Evolutionary conservation across 1,140 invertebrate species (phyloP).

Genomic region (Drosophila asahinai): DNA sequence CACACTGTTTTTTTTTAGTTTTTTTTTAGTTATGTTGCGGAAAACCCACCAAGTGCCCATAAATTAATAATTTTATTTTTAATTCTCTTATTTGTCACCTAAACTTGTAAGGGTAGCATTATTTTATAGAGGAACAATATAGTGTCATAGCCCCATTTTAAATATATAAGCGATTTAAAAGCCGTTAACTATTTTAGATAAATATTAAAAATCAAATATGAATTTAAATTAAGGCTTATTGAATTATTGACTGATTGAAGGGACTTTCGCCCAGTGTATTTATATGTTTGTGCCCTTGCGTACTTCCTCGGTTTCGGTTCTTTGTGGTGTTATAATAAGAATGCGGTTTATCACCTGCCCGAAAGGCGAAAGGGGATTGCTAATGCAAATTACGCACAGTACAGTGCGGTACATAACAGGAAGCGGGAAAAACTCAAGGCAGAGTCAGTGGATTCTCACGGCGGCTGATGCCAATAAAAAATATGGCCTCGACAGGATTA

Average conservation of each 20-base stretch:
- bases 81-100: too few species aligned
- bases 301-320: slow-evolving; percentile 8
- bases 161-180: too few species aligned
- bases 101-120: too few species aligned
- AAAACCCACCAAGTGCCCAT: too few species aligned
- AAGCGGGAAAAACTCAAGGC: not conserved
- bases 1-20: too few species aligned
- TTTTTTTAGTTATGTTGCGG: too few species aligned
- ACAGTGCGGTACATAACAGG: slow-evolving; percentile 5
- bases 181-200: too few species aligned
- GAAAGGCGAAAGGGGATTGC: slow-evolving; percentile 26
- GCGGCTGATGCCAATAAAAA: slow-evolving; percentile 72
- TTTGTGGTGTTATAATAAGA: slow-evolving; percentile 48
- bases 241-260: not conserved
- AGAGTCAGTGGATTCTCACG: slow-evolving; percentile 1
- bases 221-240: not conserved
- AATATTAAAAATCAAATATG: not conserved
- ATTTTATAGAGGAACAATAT: too few species aligned
- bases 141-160: too few species aligned
- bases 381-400: slow-evolving; percentile 52
- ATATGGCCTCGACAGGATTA: slow-evolving; percentile 84
- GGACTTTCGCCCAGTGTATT: not conserved
- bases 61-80: too few species aligned
- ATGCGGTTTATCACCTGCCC: slow-evolving; percentile 62
- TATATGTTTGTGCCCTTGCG: not conserved